Base-by-base conservation (phyloP, 2,797 vertebrate species). In the Falco columbarius region DNA sequence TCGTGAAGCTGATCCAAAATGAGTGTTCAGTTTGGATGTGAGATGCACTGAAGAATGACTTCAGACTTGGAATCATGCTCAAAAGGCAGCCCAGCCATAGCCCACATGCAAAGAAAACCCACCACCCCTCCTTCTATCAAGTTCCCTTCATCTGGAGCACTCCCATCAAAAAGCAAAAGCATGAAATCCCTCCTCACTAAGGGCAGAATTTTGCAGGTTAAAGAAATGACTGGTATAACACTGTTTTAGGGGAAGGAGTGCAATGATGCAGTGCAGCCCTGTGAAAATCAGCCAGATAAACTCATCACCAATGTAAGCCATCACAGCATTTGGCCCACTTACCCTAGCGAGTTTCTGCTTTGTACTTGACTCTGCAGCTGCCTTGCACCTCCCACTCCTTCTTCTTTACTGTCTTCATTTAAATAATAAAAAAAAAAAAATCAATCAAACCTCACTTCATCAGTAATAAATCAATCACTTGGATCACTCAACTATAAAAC, bases 381-480 rank as follows among this genome's bases (percentile, higher is more conserved):
- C 77, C 49, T 82, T 72, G 16, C 14, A 61, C 68, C 61, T 93
- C 79, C 44, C 30, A 66, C 30, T 94, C 68, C 66, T 82, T 44
- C 46, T 89, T 51, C 70, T 90, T 81, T 54, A 76, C 63, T 51
- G 44, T 74, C 66, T 82, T 80, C 62, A 38, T 62, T 61, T 86
- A 92, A 95, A 95, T 89, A 14, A 89, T 72, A 52, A 93, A 92
- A 95, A 95, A 87, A 16, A 89, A 79, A 52, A 93, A 82, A 76
- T 56, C 77, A 87, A 91, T 93, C 92, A 88, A 88, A 59, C 14
- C 26, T 75, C 30, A 20, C 46, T 91, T 86, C 54, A 59, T 63
- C 84, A 81, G 75, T 67, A 91, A 89, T 65, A 95, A 96, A 96
- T 93, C 72, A 95, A 81, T 88, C 74, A n/a, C 70, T 76, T 75